Evolutionary conservation across 1,140 invertebrate genomes (phyloP).

Genomic region (Lasioglossum albipes): DNA sequence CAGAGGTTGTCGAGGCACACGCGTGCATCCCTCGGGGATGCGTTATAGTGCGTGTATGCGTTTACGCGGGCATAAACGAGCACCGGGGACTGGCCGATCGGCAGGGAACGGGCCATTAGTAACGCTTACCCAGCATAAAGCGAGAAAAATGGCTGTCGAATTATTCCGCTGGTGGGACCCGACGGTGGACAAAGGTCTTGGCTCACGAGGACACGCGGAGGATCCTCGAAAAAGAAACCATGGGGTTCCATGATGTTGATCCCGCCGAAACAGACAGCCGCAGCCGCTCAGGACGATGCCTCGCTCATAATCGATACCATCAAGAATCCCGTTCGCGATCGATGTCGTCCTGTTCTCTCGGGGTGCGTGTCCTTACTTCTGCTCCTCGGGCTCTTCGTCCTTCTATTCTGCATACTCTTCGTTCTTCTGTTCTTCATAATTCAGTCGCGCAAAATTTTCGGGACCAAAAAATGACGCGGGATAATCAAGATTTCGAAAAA

Average conservation of each 20-base stretch:
- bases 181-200: constrained; percentile 52
- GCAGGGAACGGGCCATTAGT: constrained; percentile 63
- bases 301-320: constrained; percentile 56
- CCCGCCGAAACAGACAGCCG: constrained; percentile 36
- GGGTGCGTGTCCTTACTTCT: not conserved
- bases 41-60: not conserved
- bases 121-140: constrained; percentile 72
- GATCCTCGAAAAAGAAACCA: constrained; percentile 50
- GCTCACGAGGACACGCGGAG: constrained; percentile 49
- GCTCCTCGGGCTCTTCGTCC: not conserved
- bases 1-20: not conserved
- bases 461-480: too few relatives aligned
- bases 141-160: constrained; percentile 71
- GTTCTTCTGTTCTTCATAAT: too few relatives aligned
- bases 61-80: not conserved
- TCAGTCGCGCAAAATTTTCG: too few relatives aligned
- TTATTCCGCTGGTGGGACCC: constrained; percentile 61
- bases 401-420: too few relatives aligned
- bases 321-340: constrained; percentile 41
- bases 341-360: constrained; percentile 10
- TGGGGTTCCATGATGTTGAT: constrained; percentile 59
- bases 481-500: too few relatives aligned
- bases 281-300: constrained; percentile 7
- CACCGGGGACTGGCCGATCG: constrained; percentile 17
- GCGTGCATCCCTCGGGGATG: not conserved